Evolutionary conservation across 2,797 vertebrate species (phyloP).

Genomic region (Rhabdomys pumilio): DNA sequence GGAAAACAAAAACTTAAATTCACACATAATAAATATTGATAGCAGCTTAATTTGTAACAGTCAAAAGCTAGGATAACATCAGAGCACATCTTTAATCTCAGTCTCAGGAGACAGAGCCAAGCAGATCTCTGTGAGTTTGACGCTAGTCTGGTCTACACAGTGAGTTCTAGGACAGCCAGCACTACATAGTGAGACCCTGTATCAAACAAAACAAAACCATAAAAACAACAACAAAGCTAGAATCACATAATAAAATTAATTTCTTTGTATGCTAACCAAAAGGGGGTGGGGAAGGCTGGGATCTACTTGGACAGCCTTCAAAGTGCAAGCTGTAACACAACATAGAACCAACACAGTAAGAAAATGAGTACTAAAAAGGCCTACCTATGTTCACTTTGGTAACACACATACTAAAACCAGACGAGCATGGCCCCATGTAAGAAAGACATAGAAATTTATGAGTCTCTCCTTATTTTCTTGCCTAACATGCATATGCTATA

Average conservation of each 20-base stretch:
- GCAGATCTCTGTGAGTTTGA: not conserved
- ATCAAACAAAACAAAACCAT: not conserved
- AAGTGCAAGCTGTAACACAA: not conserved
- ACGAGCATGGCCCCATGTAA: not conserved
- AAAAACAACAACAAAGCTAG: not conserved
- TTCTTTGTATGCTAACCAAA: not conserved
- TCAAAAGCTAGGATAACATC: not conserved
- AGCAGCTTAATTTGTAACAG: not conserved
- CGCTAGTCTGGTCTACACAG: not conserved
- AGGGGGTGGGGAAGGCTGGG: not conserved
- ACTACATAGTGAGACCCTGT: not conserved
- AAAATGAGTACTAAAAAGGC: not conserved
- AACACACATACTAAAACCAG: not conserved
- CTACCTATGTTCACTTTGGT: not conserved
- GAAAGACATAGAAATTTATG: not conserved
- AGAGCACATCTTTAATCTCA: not conserved
- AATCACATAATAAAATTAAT: not conserved
- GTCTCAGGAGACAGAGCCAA: not conserved
- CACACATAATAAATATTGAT: not conserved
- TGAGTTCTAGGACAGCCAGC: not conserved
- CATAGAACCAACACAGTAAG: not conserved
- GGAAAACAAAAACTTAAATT: constrained; percentile 44
- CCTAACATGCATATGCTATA: not conserved
- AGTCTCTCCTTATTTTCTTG: not conserved
- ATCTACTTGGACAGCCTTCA: not conserved